Percentiles rank a stretch among this genome's conserved stretches.
These are phyloP conservation scores for Halocaridina rubra DNA, from an alignment of 2,888 invertebrate genomes.

Conservation along the genomic window DNA sequence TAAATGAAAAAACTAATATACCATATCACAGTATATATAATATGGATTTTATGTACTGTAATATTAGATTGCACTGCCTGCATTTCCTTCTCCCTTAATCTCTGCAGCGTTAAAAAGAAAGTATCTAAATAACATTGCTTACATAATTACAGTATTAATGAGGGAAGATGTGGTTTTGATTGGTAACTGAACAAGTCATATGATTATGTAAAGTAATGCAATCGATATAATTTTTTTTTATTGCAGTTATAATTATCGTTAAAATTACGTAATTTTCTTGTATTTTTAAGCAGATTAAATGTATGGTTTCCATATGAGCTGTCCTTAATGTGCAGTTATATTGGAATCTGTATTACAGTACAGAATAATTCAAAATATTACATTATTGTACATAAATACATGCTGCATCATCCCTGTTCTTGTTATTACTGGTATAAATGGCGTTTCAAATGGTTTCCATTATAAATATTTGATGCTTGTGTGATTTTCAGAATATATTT, in stretches of 20 bases:
- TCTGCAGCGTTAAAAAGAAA: too few relatives aligned
- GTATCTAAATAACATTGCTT: not conserved
- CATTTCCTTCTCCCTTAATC: too few relatives aligned
- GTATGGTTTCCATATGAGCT: not conserved
- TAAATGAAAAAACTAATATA: too few relatives aligned
- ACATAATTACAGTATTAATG: not conserved
- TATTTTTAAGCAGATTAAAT: not conserved
- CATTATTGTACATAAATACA: not conserved
- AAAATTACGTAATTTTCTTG: not conserved
- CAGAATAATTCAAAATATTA: not conserved
- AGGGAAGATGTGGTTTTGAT: not conserved
- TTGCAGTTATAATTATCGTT: not conserved
- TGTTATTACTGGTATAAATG: conserved; percentile 14
- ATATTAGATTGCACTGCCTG: too few relatives aligned
- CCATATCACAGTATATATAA: too few relatives aligned
- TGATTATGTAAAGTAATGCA: not conserved
- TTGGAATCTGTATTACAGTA: not conserved
- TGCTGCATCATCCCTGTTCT: not conserved
- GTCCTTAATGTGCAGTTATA: not conserved
- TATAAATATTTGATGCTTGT: conserved; percentile 4
- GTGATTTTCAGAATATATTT: conserved; percentile 16
- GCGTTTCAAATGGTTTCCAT: conserved; percentile 6
- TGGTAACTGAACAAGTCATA: not conserved
- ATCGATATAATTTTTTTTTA: not conserved
- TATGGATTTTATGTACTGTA: too few relatives aligned